Conservation (phyloP, 2,113 vertebrate species). For the Pogonocichla stellata region DNA sequence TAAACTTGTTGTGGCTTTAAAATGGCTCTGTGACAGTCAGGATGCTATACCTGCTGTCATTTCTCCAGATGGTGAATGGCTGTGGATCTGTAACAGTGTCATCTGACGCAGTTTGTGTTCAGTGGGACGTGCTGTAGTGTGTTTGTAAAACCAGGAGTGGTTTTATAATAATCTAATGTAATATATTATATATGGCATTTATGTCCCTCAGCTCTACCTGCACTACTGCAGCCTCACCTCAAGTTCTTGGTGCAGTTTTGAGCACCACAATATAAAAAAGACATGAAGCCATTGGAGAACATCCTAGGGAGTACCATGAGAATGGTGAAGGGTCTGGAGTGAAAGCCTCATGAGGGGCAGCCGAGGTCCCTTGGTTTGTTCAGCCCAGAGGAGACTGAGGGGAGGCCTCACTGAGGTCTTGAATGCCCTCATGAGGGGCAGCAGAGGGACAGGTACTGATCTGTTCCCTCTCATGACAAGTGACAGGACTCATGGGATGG, state of each 20-base stretch:
- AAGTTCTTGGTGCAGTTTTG: background rate
- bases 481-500: background rate
- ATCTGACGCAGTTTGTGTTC: background rate
- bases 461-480: background rate
- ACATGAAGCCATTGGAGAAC: background rate
- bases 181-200: background rate
- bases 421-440: fast-evolving
- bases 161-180: background rate
- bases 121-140: background rate
- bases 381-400: background rate
- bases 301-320: background rate
- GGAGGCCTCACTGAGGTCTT: background rate
- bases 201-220: background rate
- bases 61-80: background rate
- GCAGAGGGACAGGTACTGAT: background rate
- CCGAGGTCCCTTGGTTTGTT: background rate
- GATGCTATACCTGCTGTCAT: background rate
- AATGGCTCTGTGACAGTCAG: background rate
- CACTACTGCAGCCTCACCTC: background rate
- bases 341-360: background rate
- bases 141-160: background rate
- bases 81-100: background rate
- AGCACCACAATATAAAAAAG: background rate
- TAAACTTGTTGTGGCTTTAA: background rate
- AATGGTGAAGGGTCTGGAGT: background rate